These are phyloP conservation scores for Phortica okadai DNA, from an alignment of 2,888 invertebrate genomes.

Conservation along the genomic window DNA sequence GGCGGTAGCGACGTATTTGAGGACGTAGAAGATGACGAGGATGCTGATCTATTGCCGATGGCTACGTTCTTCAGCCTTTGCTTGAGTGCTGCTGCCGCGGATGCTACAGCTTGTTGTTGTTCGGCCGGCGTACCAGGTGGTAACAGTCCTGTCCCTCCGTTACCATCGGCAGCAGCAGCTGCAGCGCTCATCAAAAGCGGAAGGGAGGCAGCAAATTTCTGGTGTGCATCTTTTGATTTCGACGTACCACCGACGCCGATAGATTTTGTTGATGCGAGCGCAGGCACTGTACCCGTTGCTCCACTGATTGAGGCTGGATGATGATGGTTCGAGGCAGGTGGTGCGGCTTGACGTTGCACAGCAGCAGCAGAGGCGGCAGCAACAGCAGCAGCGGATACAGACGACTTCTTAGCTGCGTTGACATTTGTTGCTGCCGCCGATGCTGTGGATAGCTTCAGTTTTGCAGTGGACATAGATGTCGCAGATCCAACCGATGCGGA, in stretches of 20 bases:
- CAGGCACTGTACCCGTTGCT: conserved; percentile 47
- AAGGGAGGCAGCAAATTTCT: conserved; percentile 66
- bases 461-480: conserved; percentile 24
- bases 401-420: not conserved
- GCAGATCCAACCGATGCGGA: conserved; percentile 32
- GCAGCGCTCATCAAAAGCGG: conserved; percentile 69
- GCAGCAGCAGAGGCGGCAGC: conserved; percentile 32
- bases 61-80: conserved; percentile 64
- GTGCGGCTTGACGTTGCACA: conserved; percentile 48
- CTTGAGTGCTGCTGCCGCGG: conserved; percentile 67
- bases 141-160: conserved; percentile 54
- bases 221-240: conserved; percentile 61
- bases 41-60: conserved; percentile 63
- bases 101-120: conserved; percentile 55
- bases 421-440: conserved; percentile 47
- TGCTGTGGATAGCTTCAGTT: conserved; percentile 42
- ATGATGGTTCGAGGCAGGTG: conserved; percentile 40
- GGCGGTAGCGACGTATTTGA: conserved; percentile 73
- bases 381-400: not conserved
- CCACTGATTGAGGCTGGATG: conserved; percentile 49
- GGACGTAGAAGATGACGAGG: conserved; percentile 73
- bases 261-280: conserved; percentile 54
- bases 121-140: conserved; percentile 48
- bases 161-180: conserved; percentile 70
- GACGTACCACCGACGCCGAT: conserved; percentile 33